Evolutionary conservation across 1,140 invertebrate genomes (phyloP).

Genomic region (Calliopsis andreniformis): DNA sequence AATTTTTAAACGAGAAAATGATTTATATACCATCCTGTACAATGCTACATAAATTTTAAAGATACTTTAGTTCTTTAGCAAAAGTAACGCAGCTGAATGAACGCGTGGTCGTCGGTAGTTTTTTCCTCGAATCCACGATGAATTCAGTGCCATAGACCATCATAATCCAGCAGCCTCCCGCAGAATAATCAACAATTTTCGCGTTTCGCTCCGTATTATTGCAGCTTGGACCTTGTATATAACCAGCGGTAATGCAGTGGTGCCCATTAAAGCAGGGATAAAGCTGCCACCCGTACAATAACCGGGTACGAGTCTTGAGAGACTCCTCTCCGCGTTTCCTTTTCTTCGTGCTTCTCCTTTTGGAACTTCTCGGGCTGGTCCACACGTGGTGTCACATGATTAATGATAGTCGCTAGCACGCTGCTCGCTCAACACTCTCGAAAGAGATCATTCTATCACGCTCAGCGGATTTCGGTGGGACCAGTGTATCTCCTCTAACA

Average conservation of each 20-base stretch:
- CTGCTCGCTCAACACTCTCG: slow-evolving; percentile 38
- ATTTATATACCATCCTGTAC: no score
- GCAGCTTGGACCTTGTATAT: slow-evolving; percentile 37
- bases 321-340: slow-evolving; percentile 26
- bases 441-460: slow-evolving; percentile 56
- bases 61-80: no score
- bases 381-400: slow-evolving; percentile 65
- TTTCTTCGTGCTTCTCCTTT: slow-evolving; percentile 28
- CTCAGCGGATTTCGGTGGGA: slow-evolving; percentile 49
- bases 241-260: slow-evolving; percentile 53
- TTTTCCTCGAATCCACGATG: background rate
- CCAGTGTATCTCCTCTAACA: slow-evolving; percentile 30
- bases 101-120: background rate
- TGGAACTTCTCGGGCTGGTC: slow-evolving; percentile 23
- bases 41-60: background rate
- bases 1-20: no score
- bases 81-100: background rate
- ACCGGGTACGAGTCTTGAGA: slow-evolving; percentile 44
- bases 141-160: slow-evolving; percentile 13
- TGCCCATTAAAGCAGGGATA: slow-evolving; percentile 61
- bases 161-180: slow-evolving; percentile 30
- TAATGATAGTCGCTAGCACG: slow-evolving; percentile 55
- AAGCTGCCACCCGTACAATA: slow-evolving; percentile 65
- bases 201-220: slow-evolving; percentile 53
- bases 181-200: slow-evolving; percentile 52